Percentiles rank a stretch among this genome's conserved stretches.
phyloP scores from a whole-genome alignment of 2,113 vertebrate species.

The Entomyzon cyanotis region DNA sequence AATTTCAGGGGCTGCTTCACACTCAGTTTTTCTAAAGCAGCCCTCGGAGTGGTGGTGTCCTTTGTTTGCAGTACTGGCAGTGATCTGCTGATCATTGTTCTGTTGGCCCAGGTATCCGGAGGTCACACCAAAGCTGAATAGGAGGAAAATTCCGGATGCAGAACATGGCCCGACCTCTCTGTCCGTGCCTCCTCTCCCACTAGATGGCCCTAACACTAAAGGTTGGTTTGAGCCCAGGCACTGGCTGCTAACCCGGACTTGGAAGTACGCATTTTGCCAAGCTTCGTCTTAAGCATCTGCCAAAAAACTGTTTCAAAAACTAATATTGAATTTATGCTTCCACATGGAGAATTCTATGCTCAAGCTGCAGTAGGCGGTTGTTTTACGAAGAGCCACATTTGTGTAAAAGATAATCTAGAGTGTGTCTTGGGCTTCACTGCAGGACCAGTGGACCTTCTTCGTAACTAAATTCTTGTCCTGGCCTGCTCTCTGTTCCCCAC shows the following conservation, averaged over 20 bases:
- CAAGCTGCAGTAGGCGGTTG: accelerated
- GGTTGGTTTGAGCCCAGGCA: neutral
- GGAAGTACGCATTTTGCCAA: neutral
- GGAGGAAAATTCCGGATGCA: accelerated
- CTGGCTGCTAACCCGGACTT: neutral
- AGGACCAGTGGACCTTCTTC: accelerated
- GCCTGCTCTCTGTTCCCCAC: neutral
- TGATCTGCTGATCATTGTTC: neutral
- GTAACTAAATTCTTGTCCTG: neutral
- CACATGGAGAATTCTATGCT: neutral
- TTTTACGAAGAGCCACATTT: neutral
- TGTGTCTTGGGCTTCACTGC: neutral
- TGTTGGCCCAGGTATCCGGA: accelerated
- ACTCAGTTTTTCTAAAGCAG: neutral
- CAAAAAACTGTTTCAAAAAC: neutral
- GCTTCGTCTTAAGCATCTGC: neutral
- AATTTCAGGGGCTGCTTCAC: neutral
- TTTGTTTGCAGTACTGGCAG: neutral
- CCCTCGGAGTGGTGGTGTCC: accelerated
- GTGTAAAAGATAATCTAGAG: neutral
- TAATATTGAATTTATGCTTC: neutral
- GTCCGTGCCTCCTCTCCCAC: neutral
- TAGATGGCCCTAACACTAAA: constrained; percentile 53
- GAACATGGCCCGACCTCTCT: accelerated
- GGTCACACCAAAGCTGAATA: neutral